Percentiles rank a stretch among this genome's conserved stretches.
Conservation (phyloP, 2,888 invertebrate genomes). For the Syrphus vitripennis region DNA sequence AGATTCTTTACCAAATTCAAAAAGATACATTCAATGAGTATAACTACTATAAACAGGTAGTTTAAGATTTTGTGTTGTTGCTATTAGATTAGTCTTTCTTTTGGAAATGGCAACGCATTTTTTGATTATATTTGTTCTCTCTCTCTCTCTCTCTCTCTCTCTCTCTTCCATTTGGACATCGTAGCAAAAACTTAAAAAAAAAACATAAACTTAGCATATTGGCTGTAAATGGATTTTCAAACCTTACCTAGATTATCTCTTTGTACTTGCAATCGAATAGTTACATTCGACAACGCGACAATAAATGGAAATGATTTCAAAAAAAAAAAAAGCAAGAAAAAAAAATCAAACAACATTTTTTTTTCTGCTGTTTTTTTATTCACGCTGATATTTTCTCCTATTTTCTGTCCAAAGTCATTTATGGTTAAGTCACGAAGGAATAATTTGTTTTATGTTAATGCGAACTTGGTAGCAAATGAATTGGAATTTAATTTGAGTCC, state of each 20-base stretch:
- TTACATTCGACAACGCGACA: conserved; percentile 48
- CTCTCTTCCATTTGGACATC: neutral
- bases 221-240: conserved; percentile 69
- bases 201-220: conserved; percentile 64
- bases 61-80: conserved; percentile 7
- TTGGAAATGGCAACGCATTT: conserved; percentile 55
- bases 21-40: neutral
- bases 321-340: conserved; percentile 12
- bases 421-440: conserved; percentile 82
- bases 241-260: conserved; percentile 57
- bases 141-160: too few species aligned
- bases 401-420: conserved; percentile 77
- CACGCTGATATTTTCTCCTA: conserved; percentile 59
- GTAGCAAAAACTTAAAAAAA: neutral
- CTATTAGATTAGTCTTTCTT: neutral
- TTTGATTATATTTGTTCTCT: neutral
- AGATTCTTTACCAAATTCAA: conserved; percentile 9
- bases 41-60: conserved; percentile 37
- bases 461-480: conserved; percentile 76
- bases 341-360: conserved; percentile 35
- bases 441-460: conserved; percentile 82
- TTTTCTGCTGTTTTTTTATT: conserved; percentile 23
- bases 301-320: conserved; percentile 69
- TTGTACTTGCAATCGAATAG: conserved; percentile 18
- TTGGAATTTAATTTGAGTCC: conserved; percentile 81